Base-by-base conservation (phyloP, 2,888 invertebrate genomes). In the Chironomus riparius region DNA sequence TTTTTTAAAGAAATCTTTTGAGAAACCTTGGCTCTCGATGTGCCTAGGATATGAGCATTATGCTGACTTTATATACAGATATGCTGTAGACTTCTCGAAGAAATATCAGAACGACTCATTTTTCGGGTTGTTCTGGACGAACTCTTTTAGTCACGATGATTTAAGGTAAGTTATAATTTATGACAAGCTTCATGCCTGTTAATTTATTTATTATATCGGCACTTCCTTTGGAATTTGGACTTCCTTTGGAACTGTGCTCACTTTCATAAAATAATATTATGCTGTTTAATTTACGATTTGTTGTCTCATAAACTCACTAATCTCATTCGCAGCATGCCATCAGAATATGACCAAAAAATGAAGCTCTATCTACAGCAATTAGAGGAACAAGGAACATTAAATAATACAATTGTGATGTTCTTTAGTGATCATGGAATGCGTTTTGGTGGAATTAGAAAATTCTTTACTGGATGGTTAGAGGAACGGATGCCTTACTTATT, bases 371-470 rank as follows among this genome's bases (percentile, higher is more conserved):
- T 92, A 47, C 83, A 87, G 77, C 85, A 87, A 47, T 82, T 92
- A 61, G 84, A 87, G 4, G 84, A 85, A 13, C 86, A 86, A 0
- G 89, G 88, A 0, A 85, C 89, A 5, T 81, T 90, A 71, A 86
- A 89, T 61, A 89, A 89, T 61, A 88, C 90, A 2, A 87, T 92
- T 79, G 84, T 93, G 1, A 85, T 93, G 76, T 90, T 92, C 78
- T 85, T 93, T 74, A 92, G 93, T 80, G 93, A 93, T 81, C 93
- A 93, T 79, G 93, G 94, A 0, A 87, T 92, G 80, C 86, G 93
- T 7, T 92, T 90, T 81, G 93, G 93, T 0, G 87, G 87, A n/a
- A 87, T 90, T 68, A 86, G 93, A 4, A 56, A 69, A 3, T 18
- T 21, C 2, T 85, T 88, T 78, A 87, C 90, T 47, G 92, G 92